Base-by-base conservation (phyloP, 1,140 invertebrate species). In the Trissolcus basalis region DNA sequence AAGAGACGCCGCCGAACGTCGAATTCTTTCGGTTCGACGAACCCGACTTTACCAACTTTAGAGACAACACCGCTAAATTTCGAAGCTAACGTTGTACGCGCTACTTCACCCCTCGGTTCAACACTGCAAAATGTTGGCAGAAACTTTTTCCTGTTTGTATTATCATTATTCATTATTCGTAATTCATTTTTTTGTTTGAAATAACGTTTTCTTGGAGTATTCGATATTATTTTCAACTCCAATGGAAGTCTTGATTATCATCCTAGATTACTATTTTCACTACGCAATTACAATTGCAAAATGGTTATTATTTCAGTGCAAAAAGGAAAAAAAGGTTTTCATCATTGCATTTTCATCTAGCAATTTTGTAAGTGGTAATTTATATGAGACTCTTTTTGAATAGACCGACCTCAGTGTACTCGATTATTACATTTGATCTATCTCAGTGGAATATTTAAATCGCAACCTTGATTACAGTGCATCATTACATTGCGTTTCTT, bases 11-110 rank as follows among this genome's bases (percentile, higher is more conserved):
- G 44, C 44, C 59, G 47, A 27, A 61, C 60, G 58, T 73, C 77
- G 14, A 70, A 63, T 79, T 72, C 68, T 67, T 77, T 71, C 58
- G 44, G 65, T 70, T 58, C 70, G 78, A 77, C 58, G 65, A 79
- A 68, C 70, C 35, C 69, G 50, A 77, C 64, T 71, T 71, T 49
- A 59, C 61, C 44, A 68, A 77, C 54, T 71, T 67, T 35, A 44
- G 43, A 59, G 58, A 43, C 48, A 50, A 56, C 27, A 60, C 43
- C 44, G 54, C 12, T 19, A 15, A 55, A 71, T 19, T 71, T 56
- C 10, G 3, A 55, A 39, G 44, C 33, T 55, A 63, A 45, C 48
- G 39, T 41, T 32, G 13, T 48, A 39, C 3, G 10, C 35, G 36
- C 14, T 44, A 19, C 36, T 10, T 44, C 43, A 12, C 35, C 3